Percentiles rank a stretch among this genome's conserved stretches.
Evolutionary conservation across 2,113 vertebrate genomes (phyloP).

Genomic region (Hoplias malabaricus): DNA sequence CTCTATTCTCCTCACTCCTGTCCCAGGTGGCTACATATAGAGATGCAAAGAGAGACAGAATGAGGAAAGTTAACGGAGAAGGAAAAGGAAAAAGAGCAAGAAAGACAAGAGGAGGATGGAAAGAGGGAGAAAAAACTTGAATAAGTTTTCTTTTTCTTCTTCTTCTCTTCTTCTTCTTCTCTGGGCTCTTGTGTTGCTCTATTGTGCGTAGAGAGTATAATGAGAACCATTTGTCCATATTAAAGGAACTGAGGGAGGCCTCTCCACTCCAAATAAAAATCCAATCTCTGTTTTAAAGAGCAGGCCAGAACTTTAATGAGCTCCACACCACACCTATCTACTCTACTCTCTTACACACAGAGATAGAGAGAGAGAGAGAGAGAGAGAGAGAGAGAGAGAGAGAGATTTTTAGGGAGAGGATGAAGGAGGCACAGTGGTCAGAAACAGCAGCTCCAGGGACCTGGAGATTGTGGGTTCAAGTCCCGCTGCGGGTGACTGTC

Average conservation of each 20-base stretch:
- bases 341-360: background rate
- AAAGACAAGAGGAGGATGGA: background rate
- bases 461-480: too few species aligned
- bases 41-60: conserved; percentile 1
- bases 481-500: too few species aligned
- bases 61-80: conserved; percentile 29
- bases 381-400: too few species aligned
- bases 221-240: conserved; percentile 70
- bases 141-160: conserved; percentile 49
- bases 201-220: conserved; percentile 59
- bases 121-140: conserved; percentile 43
- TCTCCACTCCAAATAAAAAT: conserved; percentile 62
- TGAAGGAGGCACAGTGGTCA: too few species aligned
- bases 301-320: conserved; percentile 1
- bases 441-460: too few species aligned
- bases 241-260: conserved; percentile 63
- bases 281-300: conserved; percentile 49
- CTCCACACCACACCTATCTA: background rate
- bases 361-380: background rate
- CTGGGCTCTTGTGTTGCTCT: conserved; percentile 49
- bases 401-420: too few species aligned
- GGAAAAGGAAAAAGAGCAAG: conserved; percentile 45
- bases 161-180: conserved; percentile 40
- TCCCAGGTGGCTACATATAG: conserved; percentile 48
- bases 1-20: conserved; percentile 59